Evolutionary conservation across 1,140 invertebrate species (phyloP), one percentile per base, ranked within the genome.

Genomic region (Drosophila pectinifera): DNA sequence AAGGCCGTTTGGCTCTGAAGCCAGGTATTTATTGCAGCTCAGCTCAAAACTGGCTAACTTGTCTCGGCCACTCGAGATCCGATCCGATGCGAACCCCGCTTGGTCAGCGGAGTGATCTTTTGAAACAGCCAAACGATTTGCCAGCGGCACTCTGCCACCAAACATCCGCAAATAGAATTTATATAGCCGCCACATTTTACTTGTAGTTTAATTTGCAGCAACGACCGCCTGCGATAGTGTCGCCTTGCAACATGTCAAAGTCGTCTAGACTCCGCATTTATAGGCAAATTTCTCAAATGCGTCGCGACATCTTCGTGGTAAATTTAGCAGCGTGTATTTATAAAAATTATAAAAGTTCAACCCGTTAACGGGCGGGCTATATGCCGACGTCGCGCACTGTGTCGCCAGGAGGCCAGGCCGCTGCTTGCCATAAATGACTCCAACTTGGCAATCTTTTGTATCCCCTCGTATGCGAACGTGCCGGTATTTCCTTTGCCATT

Each of bases 251-350:
- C 69, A 65, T 79, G 83, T 78, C 83, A 88, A 79, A 84, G 67
- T 49, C 54, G 83, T 88, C 83, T 88, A 88, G 83, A 88, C 80
- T 45, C 22, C 6, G 56, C 61, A 61, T 80, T 59, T 69, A 76
- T 76, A 68, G 73, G 73, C 73, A 77, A 28, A 77, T 77, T 73
- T 78, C 56, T 61, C 59, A 76, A 80, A 81, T 86, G 81, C 64
- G 83, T 89, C 83, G 84, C 79, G 83, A 77, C 83, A 74, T 82
- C 78, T 88, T 69, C 63, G 22, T 45, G 55, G 63, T 86, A 86
- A 86, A 68, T 86, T 83, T 86, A 86, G 84, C 62, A n/a, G 16
- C 36, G 63, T 65, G 69, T 85, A 86, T 88, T 67, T 88, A 64
- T 83, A 83, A 78, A 53, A 74, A 79, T 63, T 72, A 78, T 62